Percentiles rank a stretch among this genome's conserved stretches.
Evolutionary conservation across 1,140 invertebrate species (phyloP).

Genomic region (Micrasema minimum): DNA sequence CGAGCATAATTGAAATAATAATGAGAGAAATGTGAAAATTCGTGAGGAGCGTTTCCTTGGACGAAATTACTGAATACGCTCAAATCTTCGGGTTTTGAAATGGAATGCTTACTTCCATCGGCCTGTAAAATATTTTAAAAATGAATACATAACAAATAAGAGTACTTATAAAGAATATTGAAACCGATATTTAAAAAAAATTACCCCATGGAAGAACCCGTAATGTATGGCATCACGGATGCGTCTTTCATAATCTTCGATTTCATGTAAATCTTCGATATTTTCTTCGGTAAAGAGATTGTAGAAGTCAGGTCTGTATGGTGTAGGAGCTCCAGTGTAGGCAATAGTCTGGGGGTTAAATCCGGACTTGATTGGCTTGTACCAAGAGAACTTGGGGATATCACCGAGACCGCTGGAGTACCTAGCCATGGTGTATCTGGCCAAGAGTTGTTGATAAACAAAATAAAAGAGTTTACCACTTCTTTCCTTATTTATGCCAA

Average conservation of each 20-base stretch:
- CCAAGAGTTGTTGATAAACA: slow-evolving; percentile 70
- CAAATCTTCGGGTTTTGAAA: slow-evolving; percentile 68
- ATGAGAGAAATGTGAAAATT: slow-evolving; percentile 59
- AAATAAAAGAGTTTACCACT: slow-evolving; percentile 74
- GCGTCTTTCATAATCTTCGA: slow-evolving; percentile 69
- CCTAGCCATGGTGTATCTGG: slow-evolving; percentile 76
- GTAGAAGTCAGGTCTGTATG: slow-evolving; percentile 61
- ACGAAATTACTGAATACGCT: slow-evolving; percentile 68
- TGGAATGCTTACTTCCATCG: slow-evolving; percentile 63
- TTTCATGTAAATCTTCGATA: slow-evolving; percentile 62
- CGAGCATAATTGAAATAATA: slow-evolving; percentile 55
- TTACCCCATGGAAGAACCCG: slow-evolving; percentile 67
- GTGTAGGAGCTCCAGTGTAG: slow-evolving; percentile 70
- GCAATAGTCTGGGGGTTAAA: slow-evolving; percentile 70
- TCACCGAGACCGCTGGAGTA: slow-evolving; percentile 72
- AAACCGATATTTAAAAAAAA: background rate
- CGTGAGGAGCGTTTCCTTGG: slow-evolving; percentile 65
- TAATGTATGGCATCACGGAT: slow-evolving; percentile 73
- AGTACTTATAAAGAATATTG: background rate
- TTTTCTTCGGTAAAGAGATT: slow-evolving; percentile 67
- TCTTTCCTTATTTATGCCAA: slow-evolving; percentile 54
- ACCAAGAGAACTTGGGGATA: slow-evolving; percentile 69
- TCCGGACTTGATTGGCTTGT: slow-evolving; percentile 65
- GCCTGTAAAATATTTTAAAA: slow-evolving; percentile 35
- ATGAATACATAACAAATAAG: background rate